Conservation (phyloP, 64 coral and sea anemone species). For the Pocillopora verrucosa region DNA sequence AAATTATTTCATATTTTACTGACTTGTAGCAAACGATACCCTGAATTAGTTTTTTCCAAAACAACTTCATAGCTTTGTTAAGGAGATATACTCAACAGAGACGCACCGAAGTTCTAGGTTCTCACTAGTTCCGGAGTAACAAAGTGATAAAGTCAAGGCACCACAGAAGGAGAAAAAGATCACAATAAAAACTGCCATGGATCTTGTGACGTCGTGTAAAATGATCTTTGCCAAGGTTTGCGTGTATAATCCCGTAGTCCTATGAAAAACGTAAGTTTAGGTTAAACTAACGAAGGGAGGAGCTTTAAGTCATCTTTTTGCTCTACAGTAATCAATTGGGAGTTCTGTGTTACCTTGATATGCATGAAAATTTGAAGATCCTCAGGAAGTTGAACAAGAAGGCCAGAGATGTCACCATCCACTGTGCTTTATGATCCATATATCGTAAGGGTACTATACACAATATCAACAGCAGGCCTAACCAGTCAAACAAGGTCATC, state of each 20-base stretch:
- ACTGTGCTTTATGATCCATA: slow-evolving; percentile 57
- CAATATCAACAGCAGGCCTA: slow-evolving; percentile 68
- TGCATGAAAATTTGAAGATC: slow-evolving; percentile 83
- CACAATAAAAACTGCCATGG: slow-evolving; percentile 67
- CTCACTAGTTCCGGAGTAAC: too few relatives aligned
- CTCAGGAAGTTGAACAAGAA: slow-evolving; percentile 82
- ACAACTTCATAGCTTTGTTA: slow-evolving; percentile 50
- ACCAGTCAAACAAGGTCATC: slow-evolving; percentile 80
- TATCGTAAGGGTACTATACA: slow-evolving; percentile 55
- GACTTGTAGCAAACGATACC: background rate
- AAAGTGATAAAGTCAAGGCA: too few relatives aligned
- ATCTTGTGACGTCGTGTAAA: slow-evolving; percentile 67
- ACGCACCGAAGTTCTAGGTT: too few relatives aligned
- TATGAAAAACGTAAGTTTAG: too few relatives aligned
- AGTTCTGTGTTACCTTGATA: slow-evolving; percentile 56
- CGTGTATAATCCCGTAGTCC: too few relatives aligned
- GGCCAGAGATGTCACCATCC: slow-evolving; percentile 74
- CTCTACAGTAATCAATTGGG: background rate
- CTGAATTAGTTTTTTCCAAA: background rate
- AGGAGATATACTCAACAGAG: too few relatives aligned
- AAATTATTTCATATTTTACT: too few relatives aligned
- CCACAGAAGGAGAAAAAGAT: too few relatives aligned
- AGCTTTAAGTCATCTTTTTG: background rate
- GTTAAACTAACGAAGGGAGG: too few relatives aligned
- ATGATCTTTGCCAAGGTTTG: slow-evolving; percentile 79